phyloP scores from a whole-genome alignment of 2,113 vertebrate species.

The Oreochromis tanganicae region DNA sequence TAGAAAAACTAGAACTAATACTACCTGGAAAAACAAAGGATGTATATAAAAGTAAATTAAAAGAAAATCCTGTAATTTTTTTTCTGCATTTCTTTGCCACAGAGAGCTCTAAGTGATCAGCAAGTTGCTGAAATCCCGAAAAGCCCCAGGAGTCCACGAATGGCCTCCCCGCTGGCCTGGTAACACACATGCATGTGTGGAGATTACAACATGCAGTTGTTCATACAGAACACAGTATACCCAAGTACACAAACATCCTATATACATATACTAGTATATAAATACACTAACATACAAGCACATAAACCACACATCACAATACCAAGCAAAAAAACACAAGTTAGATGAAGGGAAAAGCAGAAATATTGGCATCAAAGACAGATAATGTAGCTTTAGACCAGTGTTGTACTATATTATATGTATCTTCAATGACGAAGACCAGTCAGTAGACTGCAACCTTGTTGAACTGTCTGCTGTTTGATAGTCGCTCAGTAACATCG shows the following conservation, averaged over 20 bases:
- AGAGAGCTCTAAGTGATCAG: slow-evolving; percentile 87
- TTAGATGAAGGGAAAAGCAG: background rate
- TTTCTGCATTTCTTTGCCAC: background rate
- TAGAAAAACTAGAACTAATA: background rate
- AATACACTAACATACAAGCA: background rate
- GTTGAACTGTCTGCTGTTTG: background rate
- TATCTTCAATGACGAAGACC: background rate
- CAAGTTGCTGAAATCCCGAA: slow-evolving; percentile 77
- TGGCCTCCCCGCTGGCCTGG: slow-evolving; percentile 88
- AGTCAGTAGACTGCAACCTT: background rate
- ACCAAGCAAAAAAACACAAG: background rate
- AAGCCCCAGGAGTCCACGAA: slow-evolving; percentile 78
- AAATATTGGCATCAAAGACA: background rate
- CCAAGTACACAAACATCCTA: background rate
- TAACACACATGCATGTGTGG: slow-evolving; percentile 61
- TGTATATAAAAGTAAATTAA: background rate
- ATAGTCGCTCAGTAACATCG: background rate
- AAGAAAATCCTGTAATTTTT: background rate
- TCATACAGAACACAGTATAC: background rate
- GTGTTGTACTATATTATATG: background rate
- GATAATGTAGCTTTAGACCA: background rate
- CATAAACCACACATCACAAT: background rate
- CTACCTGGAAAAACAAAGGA: background rate
- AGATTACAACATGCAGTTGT: background rate
- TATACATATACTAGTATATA: background rate